Base-by-base conservation (phyloP, 1,140 invertebrate genomes). In the Brachionus plicatilis region DNA sequence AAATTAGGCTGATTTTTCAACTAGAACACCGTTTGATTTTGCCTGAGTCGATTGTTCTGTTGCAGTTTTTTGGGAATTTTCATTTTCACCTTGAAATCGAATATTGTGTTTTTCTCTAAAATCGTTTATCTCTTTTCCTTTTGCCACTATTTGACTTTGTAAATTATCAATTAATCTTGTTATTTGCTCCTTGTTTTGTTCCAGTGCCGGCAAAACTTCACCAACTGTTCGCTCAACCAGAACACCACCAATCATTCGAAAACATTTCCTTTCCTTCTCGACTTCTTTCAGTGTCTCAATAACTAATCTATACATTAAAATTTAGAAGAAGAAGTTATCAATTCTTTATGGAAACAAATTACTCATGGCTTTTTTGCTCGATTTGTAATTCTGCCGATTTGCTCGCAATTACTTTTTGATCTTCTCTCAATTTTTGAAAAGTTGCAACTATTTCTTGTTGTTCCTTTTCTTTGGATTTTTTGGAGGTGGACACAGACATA, bases 341-440 rank as follows among this genome's bases (percentile, higher is more conserved):
- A 37, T 37, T 37, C 4, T 37, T 37, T 37, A 37, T 37, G 33
- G 33, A 37, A 7, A 37, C 33, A 83, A 70, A 8, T 47, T 92
- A 97, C 95, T 95, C 96, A 90, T 97, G 95, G 90, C 97, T 96
- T 88, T 95, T 96, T 56, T 96, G 91, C 88, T 97, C 96, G 90
- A 94, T 92, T 91, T 97, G 95, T 86, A 97, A 91, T 91, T 97
- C 95, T 4, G 94, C 93, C 83, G 97, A 92, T 92, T 96, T 97
- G 85, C 92, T 93, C 14, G 93, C 93, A 86, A 96, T 90, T 85
- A 92, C 92, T 86, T 95, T 91, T 90, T 98, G 96, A 88, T 97
- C 95, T 86, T 92, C 93, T 85, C 95, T 91, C 76, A 97, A 90
- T 79, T 92, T 91, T 90, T 97, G 94, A 90, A 97, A 97, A 70